These are phyloP conservation scores for Maniola jurtina DNA, from an alignment of 1,140 invertebrate genomes.

Conservation along the genomic window DNA sequence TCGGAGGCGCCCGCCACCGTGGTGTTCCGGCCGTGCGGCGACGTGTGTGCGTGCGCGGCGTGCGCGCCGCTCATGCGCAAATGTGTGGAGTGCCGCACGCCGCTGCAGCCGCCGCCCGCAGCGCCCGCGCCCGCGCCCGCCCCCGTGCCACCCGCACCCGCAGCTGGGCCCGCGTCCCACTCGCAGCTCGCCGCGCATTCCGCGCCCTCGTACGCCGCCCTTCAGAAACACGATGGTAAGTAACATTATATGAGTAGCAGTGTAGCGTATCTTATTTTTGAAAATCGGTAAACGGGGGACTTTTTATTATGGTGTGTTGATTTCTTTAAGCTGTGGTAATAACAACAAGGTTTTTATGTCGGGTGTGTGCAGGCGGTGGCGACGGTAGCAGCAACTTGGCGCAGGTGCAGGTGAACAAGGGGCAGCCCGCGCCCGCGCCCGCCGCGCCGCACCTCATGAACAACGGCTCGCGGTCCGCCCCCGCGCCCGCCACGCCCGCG, in stretches of 20 bases:
- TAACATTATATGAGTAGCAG: background rate
- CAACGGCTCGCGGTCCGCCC: conserved; percentile 81
- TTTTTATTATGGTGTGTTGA: too few species aligned
- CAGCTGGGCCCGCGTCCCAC: conserved; percentile 71
- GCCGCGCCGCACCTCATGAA: conserved; percentile 84
- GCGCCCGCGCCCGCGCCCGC: conserved; percentile 55
- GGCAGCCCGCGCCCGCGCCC: conserved; percentile 60
- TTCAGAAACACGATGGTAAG: conserved; percentile 14
- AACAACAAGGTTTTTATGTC: too few species aligned
- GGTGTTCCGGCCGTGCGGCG: conserved; percentile 95
- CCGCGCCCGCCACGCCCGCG: conserved; percentile 18
- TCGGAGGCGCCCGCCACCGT: conserved; percentile 95
- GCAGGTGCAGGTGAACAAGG: conserved; percentile 69
- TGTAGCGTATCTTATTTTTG: too few species aligned
- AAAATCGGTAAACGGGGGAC: background rate
- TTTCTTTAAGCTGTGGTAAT: too few species aligned
- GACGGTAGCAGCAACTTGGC: conserved; percentile 67
- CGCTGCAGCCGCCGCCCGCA: conserved; percentile 88
- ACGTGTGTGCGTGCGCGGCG: conserved; percentile 96
- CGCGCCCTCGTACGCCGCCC: background rate
- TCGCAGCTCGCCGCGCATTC: background rate
- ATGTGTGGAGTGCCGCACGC: conserved; percentile 94
- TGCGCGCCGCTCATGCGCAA: conserved; percentile 97
- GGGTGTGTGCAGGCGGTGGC: conserved; percentile 46
- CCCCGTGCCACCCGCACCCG: background rate